A percentile compares a stretch with the other conserved stretches of the same genome.
Conservation (phyloP, 1,140 invertebrate species). For the Portunus trituberculatus region DNA sequence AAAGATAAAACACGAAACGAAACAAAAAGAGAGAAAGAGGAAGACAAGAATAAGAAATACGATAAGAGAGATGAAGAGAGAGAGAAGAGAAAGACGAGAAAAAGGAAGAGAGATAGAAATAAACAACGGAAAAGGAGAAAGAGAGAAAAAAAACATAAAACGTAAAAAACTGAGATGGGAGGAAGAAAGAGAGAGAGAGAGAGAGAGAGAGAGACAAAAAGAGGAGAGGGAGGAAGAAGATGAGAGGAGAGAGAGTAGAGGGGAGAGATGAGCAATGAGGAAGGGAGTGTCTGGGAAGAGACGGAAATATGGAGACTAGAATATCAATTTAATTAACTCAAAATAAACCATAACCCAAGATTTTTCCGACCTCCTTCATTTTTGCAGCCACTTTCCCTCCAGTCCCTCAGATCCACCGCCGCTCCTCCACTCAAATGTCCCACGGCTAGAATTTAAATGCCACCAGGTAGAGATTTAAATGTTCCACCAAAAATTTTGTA, state of each 20-base stretch:
- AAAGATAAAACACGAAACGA: too few relatives aligned
- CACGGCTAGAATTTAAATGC: not conserved
- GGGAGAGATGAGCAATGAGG: not conserved
- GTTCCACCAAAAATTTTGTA: too few relatives aligned
- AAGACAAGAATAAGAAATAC: not conserved
- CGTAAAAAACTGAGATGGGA: not conserved
- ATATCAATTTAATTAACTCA: constrained; percentile 29
- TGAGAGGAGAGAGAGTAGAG: not conserved
- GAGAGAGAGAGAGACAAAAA: not conserved
- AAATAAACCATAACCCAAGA: not conserved
- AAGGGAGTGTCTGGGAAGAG: not conserved
- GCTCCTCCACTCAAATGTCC: not conserved
- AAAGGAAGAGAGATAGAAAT: not conserved
- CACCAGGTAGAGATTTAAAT: too few relatives aligned
- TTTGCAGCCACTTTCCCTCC: not conserved
- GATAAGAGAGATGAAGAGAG: not conserved
- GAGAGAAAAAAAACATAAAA: not conserved
- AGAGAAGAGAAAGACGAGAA: not conserved
- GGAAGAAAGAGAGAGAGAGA: not conserved
- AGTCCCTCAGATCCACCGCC: not conserved
- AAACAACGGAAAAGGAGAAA: not conserved
- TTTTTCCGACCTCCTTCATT: not conserved
- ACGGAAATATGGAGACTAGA: not conserved
- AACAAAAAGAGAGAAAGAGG: not conserved
- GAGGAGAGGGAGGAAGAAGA: not conserved